A percentile compares a stretch with the other conserved stretches of the same genome.
Conservation (phyloP, 2,113 vertebrate species). For the Corythornis madagascariensis region DNA sequence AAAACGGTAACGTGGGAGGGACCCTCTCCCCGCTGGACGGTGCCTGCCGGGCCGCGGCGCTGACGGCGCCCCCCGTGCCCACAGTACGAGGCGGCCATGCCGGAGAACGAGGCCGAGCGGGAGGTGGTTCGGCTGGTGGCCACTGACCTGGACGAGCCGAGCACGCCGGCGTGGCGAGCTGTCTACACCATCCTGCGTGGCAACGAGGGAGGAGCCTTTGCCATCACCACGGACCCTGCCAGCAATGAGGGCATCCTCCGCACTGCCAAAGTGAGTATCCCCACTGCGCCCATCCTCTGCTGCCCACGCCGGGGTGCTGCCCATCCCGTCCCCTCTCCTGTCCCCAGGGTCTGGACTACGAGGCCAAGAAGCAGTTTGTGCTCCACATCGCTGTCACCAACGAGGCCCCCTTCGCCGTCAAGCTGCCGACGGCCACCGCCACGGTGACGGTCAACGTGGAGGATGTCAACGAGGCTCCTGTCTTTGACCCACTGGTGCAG, state of each 20-base stretch:
- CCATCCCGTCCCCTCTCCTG: not conserved
- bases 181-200: conserved; percentile 82
- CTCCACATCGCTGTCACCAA: conserved; percentile 84
- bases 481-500: conserved; percentile 75
- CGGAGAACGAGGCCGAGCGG: conserved; percentile 74
- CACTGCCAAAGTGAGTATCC: conserved; percentile 71
- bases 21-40: accelerated
- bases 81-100: conserved; percentile 76
- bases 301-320: accelerated
- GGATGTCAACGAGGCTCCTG: conserved; percentile 82
- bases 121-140: conserved; percentile 72
- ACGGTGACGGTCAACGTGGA: conserved; percentile 79
- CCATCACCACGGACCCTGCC: conserved; percentile 72
- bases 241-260: conserved; percentile 86
- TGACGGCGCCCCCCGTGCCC: not conserved
- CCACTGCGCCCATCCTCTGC: accelerated
- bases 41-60: accelerated
- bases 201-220: conserved; percentile 73
- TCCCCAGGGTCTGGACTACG: conserved; percentile 86
- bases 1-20: conserved; percentile 36
- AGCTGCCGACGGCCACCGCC: conserved; percentile 79
- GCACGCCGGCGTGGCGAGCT: conserved; percentile 80
- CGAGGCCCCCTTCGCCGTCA: conserved; percentile 71
- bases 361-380: conserved; percentile 71
- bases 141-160: conserved; percentile 79